A percentile compares a stretch with the other conserved stretches of the same genome.
Evolutionary conservation across 2,888 invertebrate genomes (phyloP).

Genomic region (Agriopis leucophaearia): DNA sequence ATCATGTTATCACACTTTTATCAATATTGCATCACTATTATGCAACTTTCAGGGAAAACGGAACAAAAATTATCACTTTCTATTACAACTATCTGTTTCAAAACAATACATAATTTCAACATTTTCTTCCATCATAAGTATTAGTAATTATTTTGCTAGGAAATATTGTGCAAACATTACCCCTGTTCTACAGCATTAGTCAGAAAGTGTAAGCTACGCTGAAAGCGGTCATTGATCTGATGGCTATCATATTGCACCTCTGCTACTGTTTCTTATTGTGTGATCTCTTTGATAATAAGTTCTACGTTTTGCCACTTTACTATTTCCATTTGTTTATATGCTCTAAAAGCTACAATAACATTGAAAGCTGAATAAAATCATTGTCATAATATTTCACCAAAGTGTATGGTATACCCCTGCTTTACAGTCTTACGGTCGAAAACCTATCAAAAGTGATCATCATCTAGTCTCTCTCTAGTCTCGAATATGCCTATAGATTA

Average conservation of each 20-base stretch:
- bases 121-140: neutral
- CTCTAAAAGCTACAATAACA: too few species aligned
- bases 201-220: neutral
- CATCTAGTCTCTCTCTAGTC: too few species aligned
- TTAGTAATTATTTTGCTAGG: neutral
- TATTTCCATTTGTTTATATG: too few species aligned
- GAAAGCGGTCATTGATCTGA: neutral
- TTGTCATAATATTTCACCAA: too few species aligned
- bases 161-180: neutral
- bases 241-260: neutral
- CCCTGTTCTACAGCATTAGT: neutral
- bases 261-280: too few species aligned
- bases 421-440: too few species aligned
- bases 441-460: too few species aligned
- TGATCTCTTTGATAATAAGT: too few species aligned
- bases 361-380: too few species aligned
- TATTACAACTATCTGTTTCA: constrained; percentile 1
- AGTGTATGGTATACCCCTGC: too few species aligned
- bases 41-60: constrained; percentile 1
- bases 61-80: constrained; percentile 5
- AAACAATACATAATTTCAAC: constrained; percentile 9
- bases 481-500: too few species aligned
- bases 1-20: neutral
- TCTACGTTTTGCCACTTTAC: too few species aligned
- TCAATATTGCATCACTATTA: constrained; percentile 1